Conservation (phyloP, 2,797 vertebrate species). For the Hipposideros larvatus region DNA sequence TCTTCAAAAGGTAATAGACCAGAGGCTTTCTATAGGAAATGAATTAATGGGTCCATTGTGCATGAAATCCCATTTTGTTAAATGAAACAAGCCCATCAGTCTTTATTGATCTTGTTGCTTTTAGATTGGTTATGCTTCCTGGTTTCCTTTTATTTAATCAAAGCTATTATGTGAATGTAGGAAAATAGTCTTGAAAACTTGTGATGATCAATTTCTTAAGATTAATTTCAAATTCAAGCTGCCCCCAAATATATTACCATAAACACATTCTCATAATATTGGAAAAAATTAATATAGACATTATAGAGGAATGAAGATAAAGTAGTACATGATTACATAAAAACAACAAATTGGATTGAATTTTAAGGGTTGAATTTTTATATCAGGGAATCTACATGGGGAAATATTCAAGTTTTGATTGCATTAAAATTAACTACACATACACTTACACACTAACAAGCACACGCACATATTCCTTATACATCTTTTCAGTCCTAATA, state of each 20-base stretch:
- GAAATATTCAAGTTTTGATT: not conserved
- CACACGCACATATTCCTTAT: not conserved
- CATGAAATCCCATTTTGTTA: slow-evolving; percentile 76
- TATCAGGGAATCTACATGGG: not conserved
- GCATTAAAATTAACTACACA: not conserved
- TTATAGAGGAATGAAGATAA: not conserved
- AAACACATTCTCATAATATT: not conserved
- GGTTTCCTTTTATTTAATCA: slow-evolving; percentile 66
- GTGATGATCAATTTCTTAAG: slow-evolving; percentile 36
- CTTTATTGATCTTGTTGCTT: slow-evolving; percentile 72
- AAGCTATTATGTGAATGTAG: not conserved
- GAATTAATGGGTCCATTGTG: slow-evolving; percentile 72
- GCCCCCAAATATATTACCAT: not conserved
- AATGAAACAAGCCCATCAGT: slow-evolving; percentile 64
- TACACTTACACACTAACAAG: not conserved
- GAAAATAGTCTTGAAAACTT: slow-evolving; percentile 40
- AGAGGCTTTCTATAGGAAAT: slow-evolving; percentile 64
- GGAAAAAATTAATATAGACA: not conserved
- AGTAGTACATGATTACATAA: not conserved
- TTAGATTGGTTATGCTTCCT: slow-evolving; percentile 61
- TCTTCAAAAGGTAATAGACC: slow-evolving; percentile 28
- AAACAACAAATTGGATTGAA: not conserved
- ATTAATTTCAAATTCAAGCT: slow-evolving; percentile 39
- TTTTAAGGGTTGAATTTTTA: slow-evolving; percentile 9
- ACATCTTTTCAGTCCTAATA: not conserved